Evolutionary conservation across 2,113 vertebrate species (phyloP), one percentile per base, ranked within the genome.

Genomic region (Promerops cafer): DNA sequence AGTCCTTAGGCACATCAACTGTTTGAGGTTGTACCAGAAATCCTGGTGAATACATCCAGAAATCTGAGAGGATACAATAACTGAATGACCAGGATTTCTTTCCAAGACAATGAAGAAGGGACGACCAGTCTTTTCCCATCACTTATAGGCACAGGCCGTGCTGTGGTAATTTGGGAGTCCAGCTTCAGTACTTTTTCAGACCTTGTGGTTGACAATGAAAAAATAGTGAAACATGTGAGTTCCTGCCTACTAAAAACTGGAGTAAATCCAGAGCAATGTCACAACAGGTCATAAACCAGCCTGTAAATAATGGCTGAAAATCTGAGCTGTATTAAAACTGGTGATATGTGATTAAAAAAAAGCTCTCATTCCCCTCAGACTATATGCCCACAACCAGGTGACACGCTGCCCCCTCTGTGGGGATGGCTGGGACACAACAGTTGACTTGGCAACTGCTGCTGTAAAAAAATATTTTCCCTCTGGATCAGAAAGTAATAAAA

Each of bases 401-500:
- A 90, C 76, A 54, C 0, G 6, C n/a, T 90, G n/a, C 11, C 54
- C 71, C 21, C 59, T 85, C 86, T 1, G 0, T 5, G 1, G 57
- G 63, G 70, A 72, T 24, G 42, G 68, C 88, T 83, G 88, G 45
- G 21, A 78, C 1, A 3, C 72, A 74, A 64, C 66, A 61, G 59
- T 35, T 88, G 59, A 90, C 63, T 93, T 92, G 79, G 83, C 75
- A 95, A 74, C 50, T 65, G 44, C 40, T 74, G 18, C 63, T 50
- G 45, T 50, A 86, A 93, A 83, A 57, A 90, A 88, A 63, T 61
- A 92, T 61, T 91, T 86, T 93, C 66, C 82, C 75, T 90, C n/a
- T 30, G 0, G 80, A 91, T 65, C 45, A 90, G 74, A 88, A 90
- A 89, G 76, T 49, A 81, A 78, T 90, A 70, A 94, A 95, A 96